A percentile compares a stretch with the other conserved stretches of the same genome.
Evolutionary conservation across 2,797 vertebrate genomes (phyloP).

Genomic region (Sciaenops ocellatus): DNA sequence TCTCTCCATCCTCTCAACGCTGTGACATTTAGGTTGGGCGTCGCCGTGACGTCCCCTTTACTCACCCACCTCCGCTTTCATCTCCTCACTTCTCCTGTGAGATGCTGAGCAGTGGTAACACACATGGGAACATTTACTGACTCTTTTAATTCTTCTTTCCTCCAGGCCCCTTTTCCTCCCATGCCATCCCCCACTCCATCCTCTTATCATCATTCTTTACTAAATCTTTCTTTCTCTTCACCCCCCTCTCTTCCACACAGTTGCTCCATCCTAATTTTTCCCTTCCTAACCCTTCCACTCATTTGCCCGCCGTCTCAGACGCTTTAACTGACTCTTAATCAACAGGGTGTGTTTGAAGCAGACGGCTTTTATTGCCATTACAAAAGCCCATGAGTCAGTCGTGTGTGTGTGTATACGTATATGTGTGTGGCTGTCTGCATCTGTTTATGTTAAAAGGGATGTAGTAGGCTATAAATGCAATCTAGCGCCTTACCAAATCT

Average conservation of each 20-base stretch:
- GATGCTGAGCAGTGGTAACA: constrained; percentile 11
- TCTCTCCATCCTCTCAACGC: constrained; percentile 10
- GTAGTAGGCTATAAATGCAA: neutral
- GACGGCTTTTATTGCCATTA: constrained; percentile 59
- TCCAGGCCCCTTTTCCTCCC: neutral
- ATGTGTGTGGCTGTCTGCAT: constrained; percentile 34
- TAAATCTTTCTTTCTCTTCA: constrained; percentile 12
- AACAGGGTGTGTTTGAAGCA: constrained; percentile 69
- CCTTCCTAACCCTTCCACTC: constrained; percentile 6
- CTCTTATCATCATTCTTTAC: constrained; percentile 24
- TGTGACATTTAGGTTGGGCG: neutral
- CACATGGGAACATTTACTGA: constrained; percentile 58
- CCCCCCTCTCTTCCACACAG: neutral
- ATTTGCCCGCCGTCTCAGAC: constrained; percentile 28
- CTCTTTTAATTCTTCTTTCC: constrained; percentile 24
- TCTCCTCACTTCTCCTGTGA: constrained; percentile 26
- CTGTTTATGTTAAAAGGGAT: constrained; percentile 30
- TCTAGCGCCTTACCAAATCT: neutral
- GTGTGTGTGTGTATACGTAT: constrained; percentile 29
- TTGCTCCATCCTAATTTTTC: constrained; percentile 4
- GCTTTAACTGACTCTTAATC: constrained; percentile 66
- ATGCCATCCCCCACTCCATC: neutral
- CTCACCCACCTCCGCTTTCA: constrained; percentile 35
- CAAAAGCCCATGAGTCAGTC: constrained; percentile 48
- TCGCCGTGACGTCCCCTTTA: constrained; percentile 7